Evolutionary conservation across 2,888 invertebrate genomes (phyloP), one percentile per base, ranked within the genome.

Genomic region (Parapristionchus giblindavisi): DNA sequence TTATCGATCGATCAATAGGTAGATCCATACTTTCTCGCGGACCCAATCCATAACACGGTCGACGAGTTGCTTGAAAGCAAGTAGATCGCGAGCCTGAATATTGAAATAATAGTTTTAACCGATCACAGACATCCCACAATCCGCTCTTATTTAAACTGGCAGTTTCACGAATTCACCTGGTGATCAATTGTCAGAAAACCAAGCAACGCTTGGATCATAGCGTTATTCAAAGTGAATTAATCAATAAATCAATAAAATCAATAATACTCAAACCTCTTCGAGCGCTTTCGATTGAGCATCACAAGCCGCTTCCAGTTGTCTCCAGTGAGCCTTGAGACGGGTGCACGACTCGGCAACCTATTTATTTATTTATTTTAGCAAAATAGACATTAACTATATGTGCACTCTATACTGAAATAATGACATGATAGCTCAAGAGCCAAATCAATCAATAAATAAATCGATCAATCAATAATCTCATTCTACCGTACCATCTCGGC

Each of bases 11-110:
- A 27, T n/a, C 51, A 3, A 21, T 24, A 29, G 32, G 17, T 36
- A 52, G n/a, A n/a, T 58, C 14, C 54, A 38, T 32, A 63, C 71
- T 90, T 97, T 98, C 87, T 98, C 97, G 56, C 96, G 91, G 83
- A 99, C 96, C 98, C 98, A 99, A 14, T 94, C 93, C 86, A 96
- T 94, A 71, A 96, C 94, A 89, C 96, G 95, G 87, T 97, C 96
- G 73, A 96, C 91, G 38, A 96, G 94, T 87, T 95, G 96, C 89
- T 96, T 95, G 90, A 99, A 99, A 89, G 96, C 94, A 34, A 99
- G 91, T 76, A 99, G 95, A 87, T 98, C 98, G 88, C 96, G 94
- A 0, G 97, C 98, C 70, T 70, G 70, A 3, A 17, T n/a, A n/a
- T n/a, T n/a, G n/a, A n/a, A n/a, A n/a, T n/a, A n/a, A n/a, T n/a